Evolutionary conservation across 2,888 invertebrate genomes (phyloP), one percentile per base, ranked within the genome.

Genomic region (Sisyra nigra): DNA sequence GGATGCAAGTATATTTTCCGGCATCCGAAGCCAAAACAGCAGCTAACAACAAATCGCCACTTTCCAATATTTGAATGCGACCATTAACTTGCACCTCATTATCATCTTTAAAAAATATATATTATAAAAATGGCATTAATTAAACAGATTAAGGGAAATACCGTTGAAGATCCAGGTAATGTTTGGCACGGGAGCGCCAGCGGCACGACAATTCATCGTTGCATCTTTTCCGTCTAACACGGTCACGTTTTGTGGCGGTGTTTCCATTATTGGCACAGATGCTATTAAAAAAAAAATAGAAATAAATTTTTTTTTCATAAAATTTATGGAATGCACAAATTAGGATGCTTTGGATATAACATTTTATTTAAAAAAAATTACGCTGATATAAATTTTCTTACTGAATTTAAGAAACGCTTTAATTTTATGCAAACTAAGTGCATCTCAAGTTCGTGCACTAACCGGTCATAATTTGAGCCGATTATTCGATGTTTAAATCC

Each of bases 211-310:
- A 46, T 73, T 71, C 53, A 94, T 72, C 43, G 85, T 83, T 43
- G 87, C 89, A 65, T 93, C 92, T 65, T 88, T 88, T 42, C 92
- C 93, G 61, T 93, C 92, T 52, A 93, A 68, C 48, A 91, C 84
- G 9, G 93, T 93, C 48, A 81, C 66, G 68, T 94, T 92, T 58
- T 77, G 72, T 10, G 93, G 93, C 47, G 80, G 74, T 45, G 68
- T 71, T 61, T 85, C 82, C 78, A 93, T 82, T 51, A 87, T 73
- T 19, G 94, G 93, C 51, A 81, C 77, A 49, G 91, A 82, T 50
- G 91, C 93, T 91, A 70, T n/a, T n/a, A n/a, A n/a, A n/a, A n/a
- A n/a, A n/a, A 38, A 62, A 62, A 67, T 64, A 48, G 48, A 46
- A 47, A 45, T 44, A 45, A 45, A 47, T 37, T 44, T 48, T 44